Conservation (phyloP, 1,140 invertebrate species). For the Drosophila paulistorum region DNA sequence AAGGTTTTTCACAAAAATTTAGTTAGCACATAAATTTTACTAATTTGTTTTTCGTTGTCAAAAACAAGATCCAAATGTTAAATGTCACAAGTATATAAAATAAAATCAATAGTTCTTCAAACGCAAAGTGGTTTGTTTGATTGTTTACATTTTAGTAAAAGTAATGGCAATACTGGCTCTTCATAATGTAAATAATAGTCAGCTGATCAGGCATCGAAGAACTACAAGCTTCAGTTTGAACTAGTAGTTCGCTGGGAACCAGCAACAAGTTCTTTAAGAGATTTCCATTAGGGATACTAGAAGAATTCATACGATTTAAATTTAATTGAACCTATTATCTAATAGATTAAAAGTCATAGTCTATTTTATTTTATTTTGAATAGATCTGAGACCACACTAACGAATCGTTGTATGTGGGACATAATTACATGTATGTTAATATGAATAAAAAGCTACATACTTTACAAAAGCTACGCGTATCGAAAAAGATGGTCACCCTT, state of each 20-base stretch:
- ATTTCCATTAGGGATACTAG: no score
- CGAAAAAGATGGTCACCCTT: not conserved
- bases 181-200: not conserved
- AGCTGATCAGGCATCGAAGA: constrained; percentile 3
- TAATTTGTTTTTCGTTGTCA: not conserved
- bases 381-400: no score
- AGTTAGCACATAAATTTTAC: not conserved
- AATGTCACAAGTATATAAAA: not conserved
- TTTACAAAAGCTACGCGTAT: no score
- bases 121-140: not conserved
- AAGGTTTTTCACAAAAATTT: not conserved
- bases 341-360: no score
- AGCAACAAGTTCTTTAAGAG: not conserved
- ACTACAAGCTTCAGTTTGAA: not conserved
- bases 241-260: not conserved
- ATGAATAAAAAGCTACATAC: no score
- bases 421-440: no score
- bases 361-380: no score
- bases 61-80: not conserved
- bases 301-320: no score
- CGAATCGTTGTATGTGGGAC: no score
- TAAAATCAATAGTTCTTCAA: no score
- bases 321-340: no score
- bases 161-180: not conserved
- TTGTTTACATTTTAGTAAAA: not conserved